These are phyloP conservation scores for Catostylus mosaicus DNA, from an alignment of 30 jellyfish, hydroid and myxozoan species.

Conservation along the genomic window DNA sequence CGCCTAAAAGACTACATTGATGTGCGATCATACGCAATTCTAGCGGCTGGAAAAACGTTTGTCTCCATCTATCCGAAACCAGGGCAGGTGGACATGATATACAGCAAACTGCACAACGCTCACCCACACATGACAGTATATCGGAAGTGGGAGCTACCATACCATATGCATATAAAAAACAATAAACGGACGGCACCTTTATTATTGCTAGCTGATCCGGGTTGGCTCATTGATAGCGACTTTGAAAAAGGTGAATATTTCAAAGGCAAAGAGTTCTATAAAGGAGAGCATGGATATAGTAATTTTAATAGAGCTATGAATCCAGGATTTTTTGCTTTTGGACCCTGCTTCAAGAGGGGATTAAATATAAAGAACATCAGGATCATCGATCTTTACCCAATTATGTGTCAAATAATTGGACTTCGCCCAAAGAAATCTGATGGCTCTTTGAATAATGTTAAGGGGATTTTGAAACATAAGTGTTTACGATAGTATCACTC, in stretches of 20 bases:
- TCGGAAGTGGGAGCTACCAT: slow-evolving; percentile 76
- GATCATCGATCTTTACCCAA: slow-evolving; percentile 74
- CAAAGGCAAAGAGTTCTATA: slow-evolving; percentile 51
- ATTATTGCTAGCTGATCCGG: slow-evolving; percentile 80
- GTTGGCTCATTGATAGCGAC: slow-evolving; percentile 76
- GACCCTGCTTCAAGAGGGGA: slow-evolving; percentile 75
- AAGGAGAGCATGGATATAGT: slow-evolving; percentile 94
- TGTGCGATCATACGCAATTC: slow-evolving; percentile 15
- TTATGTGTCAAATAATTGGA: slow-evolving; percentile 76
- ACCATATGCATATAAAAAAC: slow-evolving; percentile 63
- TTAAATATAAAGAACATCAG: slow-evolving; percentile 20
- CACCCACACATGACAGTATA: slow-evolving; percentile 81
- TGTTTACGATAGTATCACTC: not conserved
- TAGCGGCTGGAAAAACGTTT: slow-evolving; percentile 79
- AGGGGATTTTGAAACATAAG: slow-evolving; percentile 7
- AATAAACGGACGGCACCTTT: slow-evolving; percentile 76
- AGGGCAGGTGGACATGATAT: slow-evolving; percentile 28
- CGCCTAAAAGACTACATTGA: slow-evolving; percentile 71
- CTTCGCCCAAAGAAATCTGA: slow-evolving; percentile 62
- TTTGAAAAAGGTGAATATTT: slow-evolving; percentile 22
- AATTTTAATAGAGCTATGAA: slow-evolving; percentile 67
- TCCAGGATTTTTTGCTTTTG: slow-evolving; percentile 89
- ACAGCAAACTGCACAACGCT: slow-evolving; percentile 59
- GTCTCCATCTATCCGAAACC: slow-evolving; percentile 74
- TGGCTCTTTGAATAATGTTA: slow-evolving; percentile 70